phyloP scores from a whole-genome alignment of 2,113 vertebrate species.

The Dicentrarchus labrax region DNA sequence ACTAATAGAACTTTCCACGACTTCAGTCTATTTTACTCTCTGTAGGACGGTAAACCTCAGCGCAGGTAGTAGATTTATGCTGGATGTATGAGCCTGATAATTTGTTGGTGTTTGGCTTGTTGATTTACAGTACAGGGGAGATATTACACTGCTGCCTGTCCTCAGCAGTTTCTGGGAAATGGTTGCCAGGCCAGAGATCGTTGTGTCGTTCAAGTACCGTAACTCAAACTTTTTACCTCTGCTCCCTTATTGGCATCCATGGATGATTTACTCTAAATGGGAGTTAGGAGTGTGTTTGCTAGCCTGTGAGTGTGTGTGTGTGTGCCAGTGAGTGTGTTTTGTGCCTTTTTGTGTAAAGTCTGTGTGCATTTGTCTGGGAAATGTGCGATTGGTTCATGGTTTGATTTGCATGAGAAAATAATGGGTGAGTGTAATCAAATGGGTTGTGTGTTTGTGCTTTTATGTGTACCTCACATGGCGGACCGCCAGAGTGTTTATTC shows the following conservation, averaged over 20 bases:
- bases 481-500: constrained; percentile 22
- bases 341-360: constrained; percentile 10
- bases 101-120: constrained; percentile 58
- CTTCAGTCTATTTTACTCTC: constrained; percentile 13
- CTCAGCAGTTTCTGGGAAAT: constrained; percentile 66
- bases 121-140: constrained; percentile 56
- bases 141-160: constrained; percentile 52
- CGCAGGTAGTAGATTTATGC: constrained; percentile 31
- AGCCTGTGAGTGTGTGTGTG: not conserved
- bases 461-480: constrained; percentile 6
- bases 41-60: not conserved
- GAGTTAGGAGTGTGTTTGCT: constrained; percentile 27
- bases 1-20: constrained; percentile 24
- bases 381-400: constrained; percentile 40
- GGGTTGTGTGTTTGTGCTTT: constrained; percentile 25
- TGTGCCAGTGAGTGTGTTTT: not conserved
- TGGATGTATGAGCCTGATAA: constrained; percentile 27
- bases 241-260: constrained; percentile 51
- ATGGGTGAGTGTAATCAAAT: constrained; percentile 47
- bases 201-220: constrained; percentile 41
- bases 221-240: constrained; percentile 64
- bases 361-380: constrained; percentile 46
- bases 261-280: constrained; percentile 69
- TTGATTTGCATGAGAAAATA: constrained; percentile 66
- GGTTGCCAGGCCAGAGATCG: constrained; percentile 31